Evolutionary conservation across 2,888 invertebrate species (phyloP), one percentile per base, ranked within the genome.

Genomic region (Phengaris alcon): DNA sequence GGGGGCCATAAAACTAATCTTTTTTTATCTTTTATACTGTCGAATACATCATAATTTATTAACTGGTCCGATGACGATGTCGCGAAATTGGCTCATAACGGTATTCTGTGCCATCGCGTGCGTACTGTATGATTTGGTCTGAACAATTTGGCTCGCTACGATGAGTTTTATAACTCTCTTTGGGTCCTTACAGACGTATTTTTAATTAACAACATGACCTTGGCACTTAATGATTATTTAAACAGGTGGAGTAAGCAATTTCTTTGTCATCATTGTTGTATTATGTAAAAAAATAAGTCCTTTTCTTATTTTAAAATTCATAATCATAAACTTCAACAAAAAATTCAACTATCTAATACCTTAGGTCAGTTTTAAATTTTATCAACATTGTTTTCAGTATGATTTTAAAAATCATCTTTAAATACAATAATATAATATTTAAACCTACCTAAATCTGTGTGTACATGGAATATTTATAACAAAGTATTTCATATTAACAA

Each of bases 1-100:
- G 89, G 90, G 84, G 84, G 85, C 84, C 86, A 84, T 87, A 86
- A 87, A 86, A 85, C 83, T 85, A 0, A 82, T 83, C 81, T 82
- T 78, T 80, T 10, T 83, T 84, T 85, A 84, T 82, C 81, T 79
- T 77, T 77, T 80, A 75, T 78, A 73, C 74, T 75, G 73, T 70
- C 64, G 10, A 22, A 51, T 10, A 70, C 10, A 51, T 70, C 15
- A 51, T 51, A 74, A 75, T 75, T 77, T 75, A 46, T n/a, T 74
- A 59, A 35, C 75, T 79, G 78, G 79, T 78, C 54, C 74, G 77
- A 70, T 52, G 48, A 72, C 54, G 35, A 52, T 35, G 22, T 57
- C 70, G n/a, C 70, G 48, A 64, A 57, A 59, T 55, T 76, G 69
- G 76, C 76, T 77, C 68, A 74, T 82, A 82, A 82, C 82, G 80